A percentile compares a stretch with the other conserved stretches of the same genome.
These are phyloP conservation scores for Callaeas wilsoni DNA, from an alignment of 2,113 vertebrate species.

Conservation along the genomic window DNA sequence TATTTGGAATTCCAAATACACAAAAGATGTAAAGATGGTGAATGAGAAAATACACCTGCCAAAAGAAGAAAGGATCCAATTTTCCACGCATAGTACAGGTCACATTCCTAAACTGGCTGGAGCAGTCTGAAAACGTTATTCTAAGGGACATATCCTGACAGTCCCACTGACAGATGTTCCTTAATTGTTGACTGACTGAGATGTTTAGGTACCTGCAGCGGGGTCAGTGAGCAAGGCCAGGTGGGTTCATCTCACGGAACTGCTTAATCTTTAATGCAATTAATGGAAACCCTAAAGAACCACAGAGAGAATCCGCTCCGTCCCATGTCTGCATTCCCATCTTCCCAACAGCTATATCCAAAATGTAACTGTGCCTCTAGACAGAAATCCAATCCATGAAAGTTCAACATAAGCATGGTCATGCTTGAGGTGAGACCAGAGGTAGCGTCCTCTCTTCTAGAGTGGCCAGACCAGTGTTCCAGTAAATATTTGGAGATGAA, in stretches of 20 bases:
- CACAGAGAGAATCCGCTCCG: background rate
- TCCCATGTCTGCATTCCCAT: background rate
- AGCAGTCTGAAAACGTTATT: background rate
- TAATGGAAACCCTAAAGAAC: background rate
- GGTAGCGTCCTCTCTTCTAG: background rate
- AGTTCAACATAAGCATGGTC: background rate
- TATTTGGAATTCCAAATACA: background rate
- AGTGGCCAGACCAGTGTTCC: background rate
- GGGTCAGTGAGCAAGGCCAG: background rate
- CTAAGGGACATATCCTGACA: background rate
- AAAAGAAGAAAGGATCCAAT: background rate
- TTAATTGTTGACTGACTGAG: background rate
- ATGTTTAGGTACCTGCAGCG: background rate
- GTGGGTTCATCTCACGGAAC: background rate
- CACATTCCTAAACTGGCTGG: background rate
- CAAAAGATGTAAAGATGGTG: background rate
- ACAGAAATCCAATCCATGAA: background rate
- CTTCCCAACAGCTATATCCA: background rate
- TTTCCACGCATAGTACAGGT: background rate
- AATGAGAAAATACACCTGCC: slow-evolving; percentile 9
- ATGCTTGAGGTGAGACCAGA: background rate
- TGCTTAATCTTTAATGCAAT: background rate
- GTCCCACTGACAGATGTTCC: background rate
- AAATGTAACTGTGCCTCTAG: background rate
- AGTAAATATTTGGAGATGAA: background rate